Conservation (phyloP, 2,888 invertebrate genomes). For the Dorcus hopei region DNA sequence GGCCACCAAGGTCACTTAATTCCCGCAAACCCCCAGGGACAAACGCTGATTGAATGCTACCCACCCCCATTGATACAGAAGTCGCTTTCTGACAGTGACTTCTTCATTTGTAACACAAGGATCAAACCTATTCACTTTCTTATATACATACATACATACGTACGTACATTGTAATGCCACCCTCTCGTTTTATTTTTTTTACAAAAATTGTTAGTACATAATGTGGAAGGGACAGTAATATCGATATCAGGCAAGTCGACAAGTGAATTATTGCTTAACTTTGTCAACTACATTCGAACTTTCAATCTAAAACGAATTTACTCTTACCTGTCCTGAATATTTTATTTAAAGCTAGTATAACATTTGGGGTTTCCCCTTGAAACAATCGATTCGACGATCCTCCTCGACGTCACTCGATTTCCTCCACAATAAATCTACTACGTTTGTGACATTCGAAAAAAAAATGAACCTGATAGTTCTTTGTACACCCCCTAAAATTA, state of each 20-base stretch:
- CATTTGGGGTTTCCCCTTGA: no score
- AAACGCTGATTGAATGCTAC: constrained; percentile 43
- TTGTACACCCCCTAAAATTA: no score
- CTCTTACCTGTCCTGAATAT: neutral
- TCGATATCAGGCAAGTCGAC: neutral
- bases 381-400: no score
- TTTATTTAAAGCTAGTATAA: neutral
- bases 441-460: no score
- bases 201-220: neutral
- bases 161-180: no score
- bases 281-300: neutral
- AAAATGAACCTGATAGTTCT: no score
- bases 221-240: neutral
- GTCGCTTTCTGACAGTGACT: constrained; percentile 5
- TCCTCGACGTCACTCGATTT: no score
- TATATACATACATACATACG: no score
- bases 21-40: constrained; percentile 41
- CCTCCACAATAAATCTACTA: no score
- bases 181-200: no score
- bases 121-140: no score
- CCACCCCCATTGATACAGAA: constrained; percentile 19
- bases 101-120: constrained; percentile 4
- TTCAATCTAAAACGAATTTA: constrained; percentile 1
- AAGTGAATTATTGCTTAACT: neutral
- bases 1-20: constrained; percentile 46